phyloP scores from a whole-genome alignment of 2,888 invertebrate genomes.

The Ligdia adustata region DNA sequence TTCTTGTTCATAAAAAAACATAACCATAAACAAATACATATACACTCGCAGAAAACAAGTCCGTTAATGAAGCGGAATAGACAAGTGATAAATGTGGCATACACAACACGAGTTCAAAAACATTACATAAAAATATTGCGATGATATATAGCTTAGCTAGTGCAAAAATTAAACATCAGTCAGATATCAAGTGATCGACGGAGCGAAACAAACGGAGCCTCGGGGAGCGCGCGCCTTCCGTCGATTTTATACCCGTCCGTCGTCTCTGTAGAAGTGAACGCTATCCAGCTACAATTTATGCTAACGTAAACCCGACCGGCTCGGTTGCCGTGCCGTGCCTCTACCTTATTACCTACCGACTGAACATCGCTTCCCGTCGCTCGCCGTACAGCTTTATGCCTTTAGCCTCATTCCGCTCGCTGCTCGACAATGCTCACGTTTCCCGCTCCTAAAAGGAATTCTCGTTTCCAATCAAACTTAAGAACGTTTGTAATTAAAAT shows the following conservation, averaged over 20 bases:
- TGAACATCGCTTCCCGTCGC: conserved; percentile 39
- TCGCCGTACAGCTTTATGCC: conserved; percentile 50
- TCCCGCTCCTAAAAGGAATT: conserved; percentile 45
- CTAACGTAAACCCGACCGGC: conserved; percentile 58
- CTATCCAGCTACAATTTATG: conserved; percentile 62
- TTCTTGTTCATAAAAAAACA: too few relatives aligned
- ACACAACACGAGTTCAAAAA: conserved; percentile 28
- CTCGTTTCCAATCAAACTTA: conserved; percentile 49
- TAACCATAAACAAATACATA: neutral
- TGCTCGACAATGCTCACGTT: conserved; percentile 37
- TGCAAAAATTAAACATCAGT: conserved; percentile 74
- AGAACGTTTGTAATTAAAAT: conserved; percentile 51
- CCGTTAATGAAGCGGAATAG: conserved; percentile 12
- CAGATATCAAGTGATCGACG: conserved; percentile 65
- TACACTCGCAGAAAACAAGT: conserved; percentile 1
- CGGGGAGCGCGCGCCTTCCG: conserved; percentile 58
- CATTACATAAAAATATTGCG: conserved; percentile 21
- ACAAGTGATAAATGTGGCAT: conserved; percentile 19
- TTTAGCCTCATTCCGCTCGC: conserved; percentile 46
- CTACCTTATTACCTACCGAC: conserved; percentile 13
- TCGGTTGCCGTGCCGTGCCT: conserved; percentile 33
- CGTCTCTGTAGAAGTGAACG: conserved; percentile 55
- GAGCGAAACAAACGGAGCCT: conserved; percentile 56
- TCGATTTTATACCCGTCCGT: conserved; percentile 54
- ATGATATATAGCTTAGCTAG: conserved; percentile 35